Evolutionary conservation across 2,797 vertebrate species (phyloP).

Genomic region (Luscinia megarhynchos): DNA sequence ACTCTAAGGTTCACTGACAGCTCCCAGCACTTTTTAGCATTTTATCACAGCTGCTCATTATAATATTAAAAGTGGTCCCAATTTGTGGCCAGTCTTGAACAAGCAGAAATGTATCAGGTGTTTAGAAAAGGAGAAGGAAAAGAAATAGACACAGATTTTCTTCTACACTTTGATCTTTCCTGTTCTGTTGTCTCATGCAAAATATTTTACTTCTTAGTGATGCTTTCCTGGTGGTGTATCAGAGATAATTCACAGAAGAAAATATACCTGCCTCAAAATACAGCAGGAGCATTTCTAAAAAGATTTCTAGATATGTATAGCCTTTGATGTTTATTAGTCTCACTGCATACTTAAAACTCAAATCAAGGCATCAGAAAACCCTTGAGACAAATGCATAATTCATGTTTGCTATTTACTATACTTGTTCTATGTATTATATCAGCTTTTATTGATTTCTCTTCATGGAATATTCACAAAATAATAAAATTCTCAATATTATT

Average conservation of each 20-base stretch:
- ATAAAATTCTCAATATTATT: not conserved
- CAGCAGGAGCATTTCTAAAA: not conserved
- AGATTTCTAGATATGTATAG: not conserved
- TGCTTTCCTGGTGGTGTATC: not conserved
- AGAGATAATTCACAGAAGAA: not conserved
- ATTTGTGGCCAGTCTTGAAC: not conserved
- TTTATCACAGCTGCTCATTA: not conserved
- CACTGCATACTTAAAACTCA: not conserved
- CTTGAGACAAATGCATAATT: not conserved
- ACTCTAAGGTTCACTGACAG: not conserved
- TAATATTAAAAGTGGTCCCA: not conserved
- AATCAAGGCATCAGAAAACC: not conserved
- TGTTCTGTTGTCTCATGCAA: not conserved
- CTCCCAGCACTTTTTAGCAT: not conserved
- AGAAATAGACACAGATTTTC: not conserved
- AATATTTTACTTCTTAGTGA: not conserved
- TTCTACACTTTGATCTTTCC: not conserved
- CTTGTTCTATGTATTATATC: not conserved
- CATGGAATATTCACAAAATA: not conserved
- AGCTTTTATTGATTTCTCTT: not conserved
- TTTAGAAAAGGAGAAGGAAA: not conserved
- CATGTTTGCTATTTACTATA: not conserved
- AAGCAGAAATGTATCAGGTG: not conserved
- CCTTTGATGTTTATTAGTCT: not conserved
- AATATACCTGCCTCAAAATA: not conserved